These are phyloP conservation scores for Subacronicta megacephala DNA, from an alignment of 2,888 invertebrate genomes.

Conservation along the genomic window DNA sequence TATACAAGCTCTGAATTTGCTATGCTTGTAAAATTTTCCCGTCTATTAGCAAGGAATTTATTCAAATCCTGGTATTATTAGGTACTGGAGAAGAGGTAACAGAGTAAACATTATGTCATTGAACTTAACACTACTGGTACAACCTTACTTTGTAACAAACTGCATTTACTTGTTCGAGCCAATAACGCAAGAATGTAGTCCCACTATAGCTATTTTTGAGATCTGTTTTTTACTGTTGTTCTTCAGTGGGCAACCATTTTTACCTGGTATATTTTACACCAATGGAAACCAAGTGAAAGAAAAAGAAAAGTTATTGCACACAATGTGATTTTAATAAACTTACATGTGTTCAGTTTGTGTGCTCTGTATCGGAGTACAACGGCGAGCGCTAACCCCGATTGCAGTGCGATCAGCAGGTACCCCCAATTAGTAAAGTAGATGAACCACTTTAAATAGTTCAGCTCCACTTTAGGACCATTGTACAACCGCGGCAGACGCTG, in stretches of 20 bases:
- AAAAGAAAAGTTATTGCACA: no score
- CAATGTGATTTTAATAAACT: no score
- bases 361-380: conserved; percentile 84
- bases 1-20: no score
- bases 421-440: conserved; percentile 94
- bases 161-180: conserved; percentile 12
- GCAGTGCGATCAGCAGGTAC: conserved; percentile 88
- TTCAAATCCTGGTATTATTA: neutral
- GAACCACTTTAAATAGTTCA: conserved; percentile 91
- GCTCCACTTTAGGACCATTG: conserved; percentile 73
- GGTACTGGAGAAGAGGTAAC: conserved; percentile 1
- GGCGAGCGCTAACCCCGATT: conserved; percentile 88
- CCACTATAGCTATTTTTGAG: neutral
- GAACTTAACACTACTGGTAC: conserved; percentile 22
- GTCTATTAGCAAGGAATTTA: no score
- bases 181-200: conserved; percentile 11
- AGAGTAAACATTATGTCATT: conserved; percentile 14
- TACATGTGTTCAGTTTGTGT: conserved; percentile 73
- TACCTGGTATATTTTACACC: neutral
- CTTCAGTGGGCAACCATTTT: no score
- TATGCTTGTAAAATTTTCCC: no score
- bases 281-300: no score
- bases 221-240: no score
- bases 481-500: conserved; percentile 78
- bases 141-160: conserved; percentile 29